A percentile compares a stretch with the other conserved stretches of the same genome.
phyloP scores from a whole-genome alignment of 2,113 vertebrate genomes.

The Eclectus roratus region DNA sequence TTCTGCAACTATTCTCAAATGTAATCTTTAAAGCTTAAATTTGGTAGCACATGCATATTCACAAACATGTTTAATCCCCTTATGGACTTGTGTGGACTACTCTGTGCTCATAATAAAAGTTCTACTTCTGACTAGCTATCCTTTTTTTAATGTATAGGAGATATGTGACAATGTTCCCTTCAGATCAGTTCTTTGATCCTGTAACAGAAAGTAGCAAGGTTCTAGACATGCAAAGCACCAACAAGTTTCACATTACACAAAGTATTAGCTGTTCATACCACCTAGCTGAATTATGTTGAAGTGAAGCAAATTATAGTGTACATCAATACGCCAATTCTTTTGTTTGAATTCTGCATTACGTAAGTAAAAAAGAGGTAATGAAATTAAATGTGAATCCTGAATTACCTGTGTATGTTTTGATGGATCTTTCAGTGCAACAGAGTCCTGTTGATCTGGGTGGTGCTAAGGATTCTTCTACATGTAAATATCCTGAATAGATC shows the following conservation, averaged over 20 bases:
- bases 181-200: not conserved
- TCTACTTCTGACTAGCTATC: not conserved
- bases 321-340: not conserved
- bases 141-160: not conserved
- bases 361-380: not conserved
- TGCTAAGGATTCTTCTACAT: not conserved
- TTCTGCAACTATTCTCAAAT: not conserved
- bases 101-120: not conserved
- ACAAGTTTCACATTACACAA: not conserved
- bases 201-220: not conserved
- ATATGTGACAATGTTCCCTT: not conserved
- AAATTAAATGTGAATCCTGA: not conserved
- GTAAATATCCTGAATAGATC: not conserved
- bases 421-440: not conserved
- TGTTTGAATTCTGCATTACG: not conserved
- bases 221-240: not conserved
- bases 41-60: not conserved
- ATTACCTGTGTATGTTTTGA: not conserved
- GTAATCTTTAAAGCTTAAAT: not conserved
- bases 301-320: not conserved
- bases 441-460: not conserved
- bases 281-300: not conserved
- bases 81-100: not conserved
- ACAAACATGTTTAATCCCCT: not conserved
- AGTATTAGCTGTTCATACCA: not conserved